phyloP scores from a whole-genome alignment of 2,797 vertebrate species.

The Acipenser transmontanus region DNA sequence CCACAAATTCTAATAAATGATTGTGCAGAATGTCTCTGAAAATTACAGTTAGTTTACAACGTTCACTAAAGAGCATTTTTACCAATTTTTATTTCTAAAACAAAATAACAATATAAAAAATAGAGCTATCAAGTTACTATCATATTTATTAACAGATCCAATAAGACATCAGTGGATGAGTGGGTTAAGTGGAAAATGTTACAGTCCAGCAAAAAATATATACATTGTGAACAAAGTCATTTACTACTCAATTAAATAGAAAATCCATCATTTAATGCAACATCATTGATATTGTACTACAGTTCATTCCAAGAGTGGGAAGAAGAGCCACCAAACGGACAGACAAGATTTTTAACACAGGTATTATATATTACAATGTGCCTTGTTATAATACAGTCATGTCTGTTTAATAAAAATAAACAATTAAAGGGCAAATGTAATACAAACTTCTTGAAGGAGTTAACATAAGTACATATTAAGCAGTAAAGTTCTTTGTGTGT shows the following conservation, averaged over 20 bases:
- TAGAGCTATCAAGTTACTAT: no score
- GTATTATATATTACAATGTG: constrained; percentile 88
- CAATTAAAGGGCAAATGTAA: constrained; percentile 66
- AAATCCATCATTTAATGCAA: constrained; percentile 89
- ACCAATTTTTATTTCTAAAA: no score
- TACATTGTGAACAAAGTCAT: constrained; percentile 35
- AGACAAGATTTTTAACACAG: constrained; percentile 83
- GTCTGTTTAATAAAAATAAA: constrained; percentile 74
- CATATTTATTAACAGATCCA: no score
- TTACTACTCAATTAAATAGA: constrained; percentile 72
- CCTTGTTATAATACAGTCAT: constrained; percentile 87
- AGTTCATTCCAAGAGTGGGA: constrained; percentile 69
- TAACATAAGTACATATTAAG: constrained; percentile 69
- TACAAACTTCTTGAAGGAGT: constrained; percentile 71
- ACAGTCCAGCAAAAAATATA: no score
- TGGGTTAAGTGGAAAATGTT: no score
- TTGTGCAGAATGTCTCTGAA: no score
- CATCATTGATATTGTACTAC: constrained; percentile 81
- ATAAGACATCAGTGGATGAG: no score
- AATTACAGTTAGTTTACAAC: no score
- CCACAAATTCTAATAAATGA: no score
- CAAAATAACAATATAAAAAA: no score
- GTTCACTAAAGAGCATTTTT: no score
- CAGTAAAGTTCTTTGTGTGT: constrained; percentile 44
- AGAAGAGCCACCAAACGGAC: constrained; percentile 77